A percentile compares a stretch with the other conserved stretches of the same genome.
phyloP scores from a whole-genome alignment of 92 coral and sea anemone species.

The Porites divaricata region DNA sequence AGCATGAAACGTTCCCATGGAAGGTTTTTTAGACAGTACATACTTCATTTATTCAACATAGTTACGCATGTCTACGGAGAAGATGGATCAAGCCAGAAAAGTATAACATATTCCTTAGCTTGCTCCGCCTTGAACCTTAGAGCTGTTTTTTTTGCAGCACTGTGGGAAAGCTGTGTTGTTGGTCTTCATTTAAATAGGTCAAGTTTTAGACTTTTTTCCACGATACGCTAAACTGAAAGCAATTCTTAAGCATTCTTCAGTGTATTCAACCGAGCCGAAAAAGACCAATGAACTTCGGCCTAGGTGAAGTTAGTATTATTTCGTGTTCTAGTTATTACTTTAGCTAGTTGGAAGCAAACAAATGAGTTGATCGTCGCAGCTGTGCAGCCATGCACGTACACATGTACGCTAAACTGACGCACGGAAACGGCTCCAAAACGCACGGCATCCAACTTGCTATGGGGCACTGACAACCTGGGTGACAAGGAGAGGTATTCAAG shows the following conservation, averaged over 20 bases:
- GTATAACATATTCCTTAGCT: not conserved
- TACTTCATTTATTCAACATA: too few species aligned
- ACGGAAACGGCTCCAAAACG: not conserved
- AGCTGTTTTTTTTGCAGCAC: not conserved
- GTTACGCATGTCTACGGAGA: not conserved
- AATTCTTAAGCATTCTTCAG: not conserved
- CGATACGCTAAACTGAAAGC: not conserved
- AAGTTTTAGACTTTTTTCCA: not conserved
- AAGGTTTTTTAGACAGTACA: too few species aligned
- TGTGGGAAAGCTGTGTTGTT: not conserved
- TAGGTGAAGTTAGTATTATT: not conserved
- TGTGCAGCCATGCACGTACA: not conserved
- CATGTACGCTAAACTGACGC: slow-evolving; percentile 3
- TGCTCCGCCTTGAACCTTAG: not conserved
- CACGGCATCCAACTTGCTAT: not conserved
- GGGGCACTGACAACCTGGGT: not conserved
- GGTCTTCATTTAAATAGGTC: not conserved
- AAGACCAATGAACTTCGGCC: not conserved
- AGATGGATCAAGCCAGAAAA: not conserved
- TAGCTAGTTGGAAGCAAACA: not conserved
- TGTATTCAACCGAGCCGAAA: not conserved
- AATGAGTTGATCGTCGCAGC: not conserved
- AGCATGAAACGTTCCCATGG: too few species aligned
- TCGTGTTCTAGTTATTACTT: too few species aligned
- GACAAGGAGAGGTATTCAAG: not conserved